These are phyloP conservation scores for Julus scandinavius DNA, from an alignment of 2,888 invertebrate genomes.

Conservation along the genomic window DNA sequence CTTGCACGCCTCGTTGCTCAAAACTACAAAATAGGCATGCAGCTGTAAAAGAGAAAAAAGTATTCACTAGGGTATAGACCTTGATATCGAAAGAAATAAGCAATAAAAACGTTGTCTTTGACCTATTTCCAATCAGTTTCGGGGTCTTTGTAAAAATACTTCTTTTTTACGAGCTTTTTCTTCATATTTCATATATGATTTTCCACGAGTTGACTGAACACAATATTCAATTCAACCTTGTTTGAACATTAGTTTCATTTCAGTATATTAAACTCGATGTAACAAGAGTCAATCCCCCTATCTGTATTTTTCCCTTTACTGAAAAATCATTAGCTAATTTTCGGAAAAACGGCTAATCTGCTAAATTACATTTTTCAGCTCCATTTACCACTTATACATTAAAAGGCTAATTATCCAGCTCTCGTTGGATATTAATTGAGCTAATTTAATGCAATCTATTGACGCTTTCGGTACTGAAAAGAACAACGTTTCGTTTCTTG, in stretches of 20 bases:
- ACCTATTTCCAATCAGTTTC: neutral
- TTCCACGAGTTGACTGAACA: neutral
- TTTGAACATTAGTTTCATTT: neutral
- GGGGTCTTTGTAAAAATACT: neutral
- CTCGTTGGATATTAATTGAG: no score
- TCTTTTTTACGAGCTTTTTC: neutral
- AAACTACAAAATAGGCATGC: neutral
- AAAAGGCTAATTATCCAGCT: no score
- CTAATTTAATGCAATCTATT: no score
- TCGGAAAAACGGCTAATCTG: no score
- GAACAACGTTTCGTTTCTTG: no score
- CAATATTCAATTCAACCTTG: neutral
- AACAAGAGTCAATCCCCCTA: no score
- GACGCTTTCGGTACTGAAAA: no score
- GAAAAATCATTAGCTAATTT: no score
- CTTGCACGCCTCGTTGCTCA: neutral
- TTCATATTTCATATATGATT: neutral
- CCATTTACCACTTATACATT: no score
- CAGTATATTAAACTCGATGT: neutral
- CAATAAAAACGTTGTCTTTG: neutral
- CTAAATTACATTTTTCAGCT: no score
- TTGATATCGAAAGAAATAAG: neutral
- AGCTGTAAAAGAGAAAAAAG: neutral
- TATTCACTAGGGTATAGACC: neutral
- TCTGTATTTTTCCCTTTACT: no score